Base-by-base conservation (phyloP, 1,140 invertebrate species). In the Agrilus planipennis region DNA sequence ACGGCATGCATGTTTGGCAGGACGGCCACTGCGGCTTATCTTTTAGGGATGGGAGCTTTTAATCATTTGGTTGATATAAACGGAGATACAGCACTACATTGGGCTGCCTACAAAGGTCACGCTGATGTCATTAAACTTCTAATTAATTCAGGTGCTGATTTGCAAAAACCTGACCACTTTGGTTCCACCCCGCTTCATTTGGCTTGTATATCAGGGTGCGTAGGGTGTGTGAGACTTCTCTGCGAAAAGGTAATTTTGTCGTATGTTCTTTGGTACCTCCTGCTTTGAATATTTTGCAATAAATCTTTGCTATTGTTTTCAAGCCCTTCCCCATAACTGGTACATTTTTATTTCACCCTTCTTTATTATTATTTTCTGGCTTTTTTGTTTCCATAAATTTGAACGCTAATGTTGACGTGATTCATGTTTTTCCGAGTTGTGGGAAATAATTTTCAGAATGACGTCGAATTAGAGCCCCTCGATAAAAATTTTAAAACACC, bases 401-500 rank as follows among this genome's bases (percentile, higher is more conserved):
- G n/a, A n/a, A n/a, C n/a, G n/a, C n/a, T n/a, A n/a, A n/a, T n/a
- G n/a, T n/a, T n/a, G n/a, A n/a, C n/a, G n/a, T n/a, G n/a, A n/a
- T n/a, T n/a, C n/a, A n/a, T n/a, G n/a, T n/a, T n/a, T n/a, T n/a
- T n/a, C n/a, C n/a, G n/a, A n/a, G n/a, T n/a, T n/a, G n/a, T n/a
- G n/a, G n/a, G n/a, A n/a, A n/a, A n/a, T n/a, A n/a, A n/a, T n/a
- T n/a, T 64, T 35, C 46, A 83, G 74, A 86, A 83, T 50, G 84
- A 83, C 55, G 81, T 87, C 11, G 86, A 89, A 52, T 60, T 92
- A 32, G 81, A 88, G 50, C 79, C 86, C 1, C 69, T 77, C 3
- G 89, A 92, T 54, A 91, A 90, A 60, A 92, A 92, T 64, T 84
- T 85, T 1, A 90, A 90, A 65, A 92, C 86, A 0, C 89, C 89